A percentile compares a stretch with the other conserved stretches of the same genome.
Conservation (phyloP, 2,113 vertebrate species). For the Nycticryphes semicollaris region DNA sequence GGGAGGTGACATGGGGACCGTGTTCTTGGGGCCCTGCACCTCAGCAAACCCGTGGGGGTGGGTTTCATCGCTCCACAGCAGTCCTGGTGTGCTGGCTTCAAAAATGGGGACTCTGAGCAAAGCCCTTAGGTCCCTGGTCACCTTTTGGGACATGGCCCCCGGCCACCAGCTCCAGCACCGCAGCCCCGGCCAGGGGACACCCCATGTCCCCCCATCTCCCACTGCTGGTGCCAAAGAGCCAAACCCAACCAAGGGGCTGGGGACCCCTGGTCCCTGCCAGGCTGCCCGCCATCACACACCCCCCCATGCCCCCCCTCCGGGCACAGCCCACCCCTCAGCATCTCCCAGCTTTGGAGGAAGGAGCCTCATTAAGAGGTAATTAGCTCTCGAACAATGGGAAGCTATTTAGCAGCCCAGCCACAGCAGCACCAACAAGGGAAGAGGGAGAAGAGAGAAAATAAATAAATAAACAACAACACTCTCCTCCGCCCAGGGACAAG, state of each 20-base stretch:
- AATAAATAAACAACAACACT: conserved; percentile 22
- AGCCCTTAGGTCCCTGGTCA: neutral
- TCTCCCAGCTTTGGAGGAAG: neutral
- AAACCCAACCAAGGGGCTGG: neutral
- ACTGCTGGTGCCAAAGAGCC: accelerated
- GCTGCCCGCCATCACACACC: neutral
- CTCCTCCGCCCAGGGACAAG: neutral
- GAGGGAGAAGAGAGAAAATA: neutral
- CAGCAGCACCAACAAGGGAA: conserved; percentile 52
- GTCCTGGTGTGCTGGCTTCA: accelerated
- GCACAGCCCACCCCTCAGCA: neutral
- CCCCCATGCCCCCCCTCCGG: neutral
- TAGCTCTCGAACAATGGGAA: conserved; percentile 63
- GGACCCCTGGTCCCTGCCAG: neutral
- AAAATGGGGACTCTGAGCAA: neutral
- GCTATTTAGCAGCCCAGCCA: conserved; percentile 60
- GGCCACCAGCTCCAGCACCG: neutral
- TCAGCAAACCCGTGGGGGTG: accelerated
- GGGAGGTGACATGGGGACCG: accelerated
- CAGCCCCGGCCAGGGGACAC: too few species aligned
- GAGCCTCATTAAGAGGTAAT: conserved; percentile 71
- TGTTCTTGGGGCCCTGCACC: accelerated
- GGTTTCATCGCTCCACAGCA: accelerated
- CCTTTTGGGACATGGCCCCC: neutral
- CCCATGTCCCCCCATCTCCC: accelerated